These are phyloP conservation scores for Hiodon tergisus DNA, from an alignment of 2,113 vertebrate genomes.

Conservation along the genomic window DNA sequence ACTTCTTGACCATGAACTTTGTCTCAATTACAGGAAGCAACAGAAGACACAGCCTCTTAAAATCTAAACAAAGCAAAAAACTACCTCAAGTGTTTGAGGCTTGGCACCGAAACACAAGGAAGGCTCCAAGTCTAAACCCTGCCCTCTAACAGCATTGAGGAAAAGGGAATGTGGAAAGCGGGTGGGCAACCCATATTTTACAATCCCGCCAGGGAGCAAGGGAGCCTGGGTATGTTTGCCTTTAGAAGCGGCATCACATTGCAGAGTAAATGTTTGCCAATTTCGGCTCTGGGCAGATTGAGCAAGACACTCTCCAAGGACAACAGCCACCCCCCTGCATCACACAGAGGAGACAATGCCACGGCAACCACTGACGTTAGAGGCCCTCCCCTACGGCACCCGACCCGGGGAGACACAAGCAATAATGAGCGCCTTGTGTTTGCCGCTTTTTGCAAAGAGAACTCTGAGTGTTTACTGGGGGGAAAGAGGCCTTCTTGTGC, in stretches of 20 bases:
- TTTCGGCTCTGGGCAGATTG: slow-evolving; percentile 27
- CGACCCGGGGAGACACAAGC: background rate
- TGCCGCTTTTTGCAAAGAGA: background rate
- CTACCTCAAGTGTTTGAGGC: too few species aligned
- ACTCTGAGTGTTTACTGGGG: background rate
- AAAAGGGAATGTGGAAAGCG: background rate
- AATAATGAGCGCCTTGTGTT: background rate
- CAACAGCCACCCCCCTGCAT: background rate
- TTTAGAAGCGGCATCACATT: slow-evolving; percentile 31
- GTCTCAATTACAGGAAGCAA: background rate
- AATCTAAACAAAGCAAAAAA: background rate
- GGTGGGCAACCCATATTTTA: slow-evolving; percentile 18
- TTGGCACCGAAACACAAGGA: too few species aligned
- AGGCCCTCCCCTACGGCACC: background rate
- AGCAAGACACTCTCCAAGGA: slow-evolving; percentile 10
- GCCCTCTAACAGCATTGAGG: background rate
- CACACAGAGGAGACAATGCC: background rate
- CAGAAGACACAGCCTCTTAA: background rate
- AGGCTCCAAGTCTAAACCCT: background rate
- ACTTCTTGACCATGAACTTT: too few species aligned
- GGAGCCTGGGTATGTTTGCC: slow-evolving; percentile 7
- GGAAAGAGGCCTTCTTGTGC: background rate
- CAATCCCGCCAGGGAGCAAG: background rate
- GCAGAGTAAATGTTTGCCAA: slow-evolving; percentile 49
- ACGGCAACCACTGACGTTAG: background rate